A percentile compares a stretch with the other conserved stretches of the same genome.
These are phyloP conservation scores for Aurelia sp. DNA, from an alignment of 30 jellyfish, hydroid and myxozoan species.

Conservation along the genomic window DNA sequence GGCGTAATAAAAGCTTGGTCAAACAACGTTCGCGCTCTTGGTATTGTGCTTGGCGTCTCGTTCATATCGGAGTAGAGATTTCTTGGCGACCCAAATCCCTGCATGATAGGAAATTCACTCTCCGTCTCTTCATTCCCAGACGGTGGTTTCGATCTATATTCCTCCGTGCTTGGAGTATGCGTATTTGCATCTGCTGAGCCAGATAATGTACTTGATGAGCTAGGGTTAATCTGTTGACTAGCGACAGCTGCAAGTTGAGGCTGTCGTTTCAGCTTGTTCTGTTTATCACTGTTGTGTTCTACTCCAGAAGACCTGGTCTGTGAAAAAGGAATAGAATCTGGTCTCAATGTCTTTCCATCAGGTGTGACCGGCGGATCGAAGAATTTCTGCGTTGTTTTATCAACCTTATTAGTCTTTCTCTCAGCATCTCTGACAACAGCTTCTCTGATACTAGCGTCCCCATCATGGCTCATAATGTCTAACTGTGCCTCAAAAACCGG, in stretches of 20 bases:
- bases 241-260: not conserved
- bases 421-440: not conserved
- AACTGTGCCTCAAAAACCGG: not conserved
- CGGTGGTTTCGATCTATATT: conserved; percentile 23
- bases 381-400: conserved; percentile 44
- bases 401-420: not conserved
- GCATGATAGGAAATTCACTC: conserved; percentile 51
- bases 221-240: not conserved
- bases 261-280: not conserved
- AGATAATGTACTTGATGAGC: not conserved
- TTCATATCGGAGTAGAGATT: conserved; percentile 38
- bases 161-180: conserved; percentile 62
- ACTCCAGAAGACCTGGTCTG: too few species aligned
- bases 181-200: conserved; percentile 43
- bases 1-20: conserved; percentile 16
- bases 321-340: too few species aligned
- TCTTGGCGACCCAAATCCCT: conserved; percentile 55
- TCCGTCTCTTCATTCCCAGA: conserved; percentile 63
- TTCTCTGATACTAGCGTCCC: conserved; percentile 2
- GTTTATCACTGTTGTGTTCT: not conserved
- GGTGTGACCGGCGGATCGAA: not conserved
- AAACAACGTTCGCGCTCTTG: conserved; percentile 26
- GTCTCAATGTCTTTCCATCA: not conserved
- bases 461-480: not conserved
- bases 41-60: conserved; percentile 7